phyloP scores from a whole-genome alignment of 2,888 invertebrate species.

The Philaethria dido region DNA sequence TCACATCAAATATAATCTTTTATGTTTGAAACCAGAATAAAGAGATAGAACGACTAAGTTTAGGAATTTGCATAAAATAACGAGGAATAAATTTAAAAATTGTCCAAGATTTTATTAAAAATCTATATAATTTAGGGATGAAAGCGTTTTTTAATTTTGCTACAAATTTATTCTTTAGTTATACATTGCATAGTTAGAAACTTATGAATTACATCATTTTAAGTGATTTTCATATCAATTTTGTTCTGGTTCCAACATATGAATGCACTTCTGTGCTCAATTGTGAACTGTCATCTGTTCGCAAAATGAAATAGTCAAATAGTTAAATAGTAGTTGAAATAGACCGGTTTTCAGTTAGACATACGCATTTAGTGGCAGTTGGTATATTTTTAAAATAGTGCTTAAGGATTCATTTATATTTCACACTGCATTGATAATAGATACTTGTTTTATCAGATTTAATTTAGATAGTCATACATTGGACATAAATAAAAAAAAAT shows the following conservation, averaged over 20 bases:
- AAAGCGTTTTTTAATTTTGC: neutral
- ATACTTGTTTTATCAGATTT: slow-evolving; percentile 11
- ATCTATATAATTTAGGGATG: slow-evolving; percentile 1
- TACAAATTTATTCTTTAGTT: neutral
- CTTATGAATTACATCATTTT: slow-evolving; percentile 13
- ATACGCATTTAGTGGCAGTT: slow-evolving; percentile 78
- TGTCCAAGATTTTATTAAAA: slow-evolving; percentile 13
- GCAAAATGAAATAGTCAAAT: slow-evolving; percentile 74
- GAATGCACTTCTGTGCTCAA: slow-evolving; percentile 60
- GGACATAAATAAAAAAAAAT: no score
- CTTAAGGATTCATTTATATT: slow-evolving; percentile 67
- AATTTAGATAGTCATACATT: neutral
- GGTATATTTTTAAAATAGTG: slow-evolving; percentile 74
- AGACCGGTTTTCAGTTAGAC: slow-evolving; percentile 81
- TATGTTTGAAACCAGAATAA: slow-evolving; percentile 40
- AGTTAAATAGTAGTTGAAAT: slow-evolving; percentile 76
- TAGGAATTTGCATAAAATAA: neutral
- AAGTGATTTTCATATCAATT: neutral
- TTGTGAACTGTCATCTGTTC: slow-evolving; percentile 53
- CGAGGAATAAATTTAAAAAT: neutral
- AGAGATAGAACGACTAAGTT: slow-evolving; percentile 5
- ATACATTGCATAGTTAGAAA: slow-evolving; percentile 14
- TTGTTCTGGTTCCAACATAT: slow-evolving; percentile 43
- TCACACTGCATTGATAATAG: slow-evolving; percentile 58
- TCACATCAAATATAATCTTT: slow-evolving; percentile 34